phyloP scores from a whole-genome alignment of 1,140 invertebrate species.

The Thalassaphorura encarpata region DNA sequence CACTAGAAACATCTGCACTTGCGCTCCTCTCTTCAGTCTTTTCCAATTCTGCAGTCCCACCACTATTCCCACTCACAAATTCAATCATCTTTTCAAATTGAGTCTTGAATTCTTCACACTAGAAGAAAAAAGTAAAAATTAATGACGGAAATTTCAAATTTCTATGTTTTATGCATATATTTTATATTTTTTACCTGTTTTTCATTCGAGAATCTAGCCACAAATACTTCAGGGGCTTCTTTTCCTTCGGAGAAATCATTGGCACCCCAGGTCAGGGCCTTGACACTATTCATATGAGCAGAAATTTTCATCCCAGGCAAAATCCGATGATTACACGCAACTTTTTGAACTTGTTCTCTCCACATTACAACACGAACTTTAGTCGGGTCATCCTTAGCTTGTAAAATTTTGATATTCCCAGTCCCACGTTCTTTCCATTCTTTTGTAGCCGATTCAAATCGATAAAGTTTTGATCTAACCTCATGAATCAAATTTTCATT shows the following conservation, averaged over 20 bases:
- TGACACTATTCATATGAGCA: background rate
- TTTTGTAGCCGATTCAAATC: constrained; percentile 51
- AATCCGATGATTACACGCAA: background rate
- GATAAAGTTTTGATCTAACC: constrained; percentile 56
- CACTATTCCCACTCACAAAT: no score
- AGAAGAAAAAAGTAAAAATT: background rate
- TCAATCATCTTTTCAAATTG: background rate
- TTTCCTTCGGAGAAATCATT: background rate
- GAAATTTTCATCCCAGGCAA: background rate
- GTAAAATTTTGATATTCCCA: constrained; percentile 64
- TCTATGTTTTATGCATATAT: background rate
- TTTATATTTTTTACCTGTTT: background rate
- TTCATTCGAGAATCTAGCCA: background rate
- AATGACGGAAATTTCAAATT: background rate
- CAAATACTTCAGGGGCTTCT: background rate
- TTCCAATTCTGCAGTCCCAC: no score
- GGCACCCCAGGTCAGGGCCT: background rate
- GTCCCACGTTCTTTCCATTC: constrained; percentile 82
- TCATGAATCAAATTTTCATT: constrained; percentile 52
- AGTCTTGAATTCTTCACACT: background rate
- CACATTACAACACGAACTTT: constrained; percentile 62
- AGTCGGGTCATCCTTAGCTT: constrained; percentile 49
- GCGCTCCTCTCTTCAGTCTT: background rate
- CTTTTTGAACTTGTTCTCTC: constrained; percentile 39
- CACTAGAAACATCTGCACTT: background rate